Conservation (phyloP, 2,113 vertebrate species). For the Aspiorhynchus laticeps region DNA sequence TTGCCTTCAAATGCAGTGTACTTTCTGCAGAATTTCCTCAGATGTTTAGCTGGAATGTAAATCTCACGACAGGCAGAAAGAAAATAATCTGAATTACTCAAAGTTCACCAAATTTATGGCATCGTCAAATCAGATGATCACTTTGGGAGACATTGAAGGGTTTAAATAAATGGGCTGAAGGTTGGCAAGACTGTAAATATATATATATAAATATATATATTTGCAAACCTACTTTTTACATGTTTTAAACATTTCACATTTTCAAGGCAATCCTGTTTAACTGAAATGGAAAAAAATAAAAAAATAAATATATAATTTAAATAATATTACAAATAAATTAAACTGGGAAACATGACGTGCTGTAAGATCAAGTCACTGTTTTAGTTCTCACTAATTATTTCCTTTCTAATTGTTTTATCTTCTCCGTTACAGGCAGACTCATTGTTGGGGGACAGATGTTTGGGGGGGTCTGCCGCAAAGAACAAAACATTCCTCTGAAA, state of each 20-base stretch:
- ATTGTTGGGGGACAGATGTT: slow-evolving; percentile 23
- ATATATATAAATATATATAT: no score
- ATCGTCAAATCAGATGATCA: background rate
- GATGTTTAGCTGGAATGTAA: background rate
- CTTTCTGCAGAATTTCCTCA: background rate
- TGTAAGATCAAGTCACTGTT: background rate
- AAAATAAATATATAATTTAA: no score
- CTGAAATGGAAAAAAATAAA: no score
- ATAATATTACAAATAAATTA: background rate
- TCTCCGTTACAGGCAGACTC: slow-evolving; percentile 15
- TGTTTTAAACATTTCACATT: background rate
- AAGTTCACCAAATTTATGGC: background rate
- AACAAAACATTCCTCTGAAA: slow-evolving; percentile 64
- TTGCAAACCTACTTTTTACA: background rate
- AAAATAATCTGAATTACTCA: background rate
- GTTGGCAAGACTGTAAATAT: background rate
- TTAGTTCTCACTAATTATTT: background rate
- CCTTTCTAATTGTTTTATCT: no score
- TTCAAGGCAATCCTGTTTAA: background rate
- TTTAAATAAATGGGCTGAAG: background rate
- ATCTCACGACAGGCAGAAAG: background rate
- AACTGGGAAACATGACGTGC: no score
- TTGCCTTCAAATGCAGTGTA: background rate
- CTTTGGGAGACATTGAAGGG: background rate
- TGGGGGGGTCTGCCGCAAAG: slow-evolving; percentile 50